Conservation (phyloP, 2,113 vertebrate species). For the Mus musculus region GRCm39 chr3:12248001-12248500, state of each 20-base stretch:
- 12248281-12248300: not conserved
- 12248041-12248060: not conserved
- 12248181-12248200: not conserved
- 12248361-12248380: not conserved
- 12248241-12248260: not conserved
- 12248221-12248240: not conserved
- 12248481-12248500: not conserved
- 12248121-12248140: too few relatives aligned
- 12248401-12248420: not conserved
- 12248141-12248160: not conserved
- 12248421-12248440: not conserved
- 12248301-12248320: not conserved
- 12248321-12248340: not conserved
- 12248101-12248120: not conserved
- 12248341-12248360: not conserved
- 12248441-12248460: not conserved
- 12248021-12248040: not conserved
- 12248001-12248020: not conserved
- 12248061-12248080: not conserved
- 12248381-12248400: not conserved
- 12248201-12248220: not conserved
- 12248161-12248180: not conserved
- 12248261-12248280: too few relatives aligned
- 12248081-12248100: not conserved
- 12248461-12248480: not conserved